Evolutionary conservation across 2,113 vertebrate species (phyloP), one percentile per base, ranked within the genome.

Genomic region (Hippocampus barbouri): DNA sequence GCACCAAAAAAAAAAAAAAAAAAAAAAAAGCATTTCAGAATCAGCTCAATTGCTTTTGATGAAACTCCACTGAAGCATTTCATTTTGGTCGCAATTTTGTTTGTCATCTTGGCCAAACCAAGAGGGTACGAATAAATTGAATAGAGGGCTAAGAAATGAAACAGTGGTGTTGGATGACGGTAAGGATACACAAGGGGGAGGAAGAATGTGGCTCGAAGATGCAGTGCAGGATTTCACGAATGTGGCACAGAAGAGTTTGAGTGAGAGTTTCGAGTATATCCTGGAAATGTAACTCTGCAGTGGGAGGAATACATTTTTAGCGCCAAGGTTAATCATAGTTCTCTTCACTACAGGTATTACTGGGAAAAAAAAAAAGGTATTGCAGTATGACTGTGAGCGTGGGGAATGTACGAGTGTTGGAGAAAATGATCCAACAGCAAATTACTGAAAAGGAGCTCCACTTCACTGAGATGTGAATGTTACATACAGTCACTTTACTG

Each of bases 401-500:
- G 61, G 60, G 9, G 34, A 40, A 14, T 63, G 61, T 40, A 21
- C 15, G 59, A 34, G 59, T 56, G 53, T 56, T 3, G 20, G 69
- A 70, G 66, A 16, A 67, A 79, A 70, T 25, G 57, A 75, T 70
- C 79, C 5, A 4, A 21, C 23, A 30, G 59, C 15, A 38, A 16
- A 61, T 27, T 16, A 38, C 30, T 10, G 59, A 61, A 61, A 30
- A 61, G 27, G n/a, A 72, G 45, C 69, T 47, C 21, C 68, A 65
- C 38, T 69, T 0, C 57, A 9, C 21, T 23, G 74, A 73, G 15
- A 78, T 73, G 57, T 66, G 69, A 78, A 30, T 62, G 20, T 72
- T 63, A 53, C 67, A 66, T 73, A 67, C 81, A 71, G 57, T 56
- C 67, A 62, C 64, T 23, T 64, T 56, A 41, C n/a, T 72, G n/a